phyloP scores from a whole-genome alignment of 1,140 invertebrate genomes.

The Philaenus spumarius region DNA sequence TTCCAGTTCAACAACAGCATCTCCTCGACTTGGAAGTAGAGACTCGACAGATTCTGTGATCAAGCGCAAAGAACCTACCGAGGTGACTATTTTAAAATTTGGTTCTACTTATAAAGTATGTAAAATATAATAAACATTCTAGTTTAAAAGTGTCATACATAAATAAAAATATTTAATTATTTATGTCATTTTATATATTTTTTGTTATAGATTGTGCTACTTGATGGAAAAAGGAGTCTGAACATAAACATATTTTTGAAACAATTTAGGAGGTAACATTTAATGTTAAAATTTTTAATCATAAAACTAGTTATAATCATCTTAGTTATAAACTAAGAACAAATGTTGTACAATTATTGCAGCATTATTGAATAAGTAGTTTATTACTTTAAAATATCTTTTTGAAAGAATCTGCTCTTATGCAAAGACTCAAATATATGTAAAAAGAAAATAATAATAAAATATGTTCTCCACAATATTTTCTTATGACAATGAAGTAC shows the following conservation, averaged over 20 bases:
- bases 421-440: too few relatives aligned
- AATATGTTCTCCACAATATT: too few relatives aligned
- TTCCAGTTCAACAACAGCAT: constrained; percentile 37
- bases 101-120: neutral
- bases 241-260: constrained; percentile 99
- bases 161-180: neutral
- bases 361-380: too few relatives aligned
- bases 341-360: too few relatives aligned
- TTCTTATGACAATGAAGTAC: too few relatives aligned
- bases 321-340: too few relatives aligned
- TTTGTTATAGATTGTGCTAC: constrained; percentile 65
- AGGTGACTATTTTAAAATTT: constrained; percentile 38
- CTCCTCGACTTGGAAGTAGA: constrained; percentile 34
- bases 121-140: neutral
- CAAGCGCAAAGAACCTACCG: constrained; percentile 59
- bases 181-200: neutral
- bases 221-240: constrained; percentile 91
- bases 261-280: constrained; percentile 76
- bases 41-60: constrained; percentile 38
- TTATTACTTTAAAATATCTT: too few relatives aligned
- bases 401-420: neutral
- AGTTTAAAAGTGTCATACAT: neutral
- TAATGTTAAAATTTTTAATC: too few relatives aligned
- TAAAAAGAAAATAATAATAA: too few relatives aligned
- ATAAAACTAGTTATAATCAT: too few relatives aligned